Conservation (phyloP, 1,140 invertebrate species). For the Bombus balteatus region DNA sequence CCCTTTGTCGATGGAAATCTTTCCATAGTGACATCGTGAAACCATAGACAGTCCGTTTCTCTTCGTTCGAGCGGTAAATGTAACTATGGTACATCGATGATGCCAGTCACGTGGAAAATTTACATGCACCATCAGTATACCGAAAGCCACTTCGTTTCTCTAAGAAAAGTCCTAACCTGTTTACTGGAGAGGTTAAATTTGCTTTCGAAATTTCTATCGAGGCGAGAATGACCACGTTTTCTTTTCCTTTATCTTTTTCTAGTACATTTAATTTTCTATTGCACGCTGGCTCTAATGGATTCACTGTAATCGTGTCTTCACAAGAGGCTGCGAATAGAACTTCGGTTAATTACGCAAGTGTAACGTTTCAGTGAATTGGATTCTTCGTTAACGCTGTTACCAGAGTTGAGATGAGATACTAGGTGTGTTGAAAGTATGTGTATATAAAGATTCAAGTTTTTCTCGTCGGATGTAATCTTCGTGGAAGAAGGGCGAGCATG, state of each 20-base stretch:
- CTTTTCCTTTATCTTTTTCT: no score
- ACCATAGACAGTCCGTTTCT: not conserved
- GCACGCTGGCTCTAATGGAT: not conserved
- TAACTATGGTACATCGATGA: constrained; percentile 23
- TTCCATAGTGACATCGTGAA: not conserved
- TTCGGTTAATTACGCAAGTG: not conserved
- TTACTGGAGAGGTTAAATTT: not conserved
- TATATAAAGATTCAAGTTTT: not conserved
- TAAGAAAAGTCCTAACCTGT: not conserved
- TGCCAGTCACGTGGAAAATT: constrained; percentile 43
- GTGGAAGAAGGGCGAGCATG: not conserved
- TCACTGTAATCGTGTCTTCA: not conserved
- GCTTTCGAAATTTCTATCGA: constrained; percentile 15
- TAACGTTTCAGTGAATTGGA: not conserved
- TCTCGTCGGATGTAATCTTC: not conserved
- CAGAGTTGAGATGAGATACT: not conserved
- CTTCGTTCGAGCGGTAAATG: not conserved
- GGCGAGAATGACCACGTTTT: not conserved
- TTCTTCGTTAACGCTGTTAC: not conserved
- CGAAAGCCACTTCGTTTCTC: not conserved
- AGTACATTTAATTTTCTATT: not conserved
- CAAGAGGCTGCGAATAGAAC: no score
- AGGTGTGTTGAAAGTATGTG: not conserved
- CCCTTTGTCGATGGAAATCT: not conserved
- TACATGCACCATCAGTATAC: constrained; percentile 2